These are phyloP conservation scores for Anguilla anguilla DNA, from an alignment of 2,797 vertebrate species.

Conservation along the genomic window DNA sequence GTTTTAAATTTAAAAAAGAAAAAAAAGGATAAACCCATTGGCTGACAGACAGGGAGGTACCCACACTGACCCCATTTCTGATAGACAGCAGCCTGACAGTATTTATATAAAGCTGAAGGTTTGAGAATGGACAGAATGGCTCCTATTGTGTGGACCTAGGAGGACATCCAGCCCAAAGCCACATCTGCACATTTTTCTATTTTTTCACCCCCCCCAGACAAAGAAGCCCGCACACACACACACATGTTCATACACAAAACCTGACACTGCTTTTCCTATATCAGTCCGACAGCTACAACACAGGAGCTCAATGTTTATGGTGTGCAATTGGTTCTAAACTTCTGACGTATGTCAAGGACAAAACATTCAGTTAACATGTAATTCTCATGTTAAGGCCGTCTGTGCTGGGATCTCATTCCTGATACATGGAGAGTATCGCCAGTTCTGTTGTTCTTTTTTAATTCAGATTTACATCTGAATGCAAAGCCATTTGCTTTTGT, in stretches of 20 bases:
- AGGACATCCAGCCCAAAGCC: constrained; percentile 41
- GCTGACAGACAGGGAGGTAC: background rate
- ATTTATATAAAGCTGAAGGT: background rate
- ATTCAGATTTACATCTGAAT: background rate
- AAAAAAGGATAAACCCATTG: background rate
- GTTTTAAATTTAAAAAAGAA: background rate
- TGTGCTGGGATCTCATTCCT: background rate
- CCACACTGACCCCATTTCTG: background rate
- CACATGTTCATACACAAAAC: background rate
- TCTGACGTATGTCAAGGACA: background rate
- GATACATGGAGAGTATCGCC: background rate
- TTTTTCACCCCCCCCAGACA: constrained; percentile 44
- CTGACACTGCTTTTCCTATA: background rate
- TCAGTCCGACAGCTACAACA: background rate
- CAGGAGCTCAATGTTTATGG: background rate
- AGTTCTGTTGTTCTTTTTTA: too few species aligned
- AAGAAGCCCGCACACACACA: constrained; percentile 41
- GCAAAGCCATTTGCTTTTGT: too few species aligned
- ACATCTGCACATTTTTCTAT: constrained; percentile 61
- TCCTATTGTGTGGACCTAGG: background rate
- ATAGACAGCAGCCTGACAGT: background rate
- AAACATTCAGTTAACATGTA: background rate
- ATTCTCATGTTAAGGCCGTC: background rate
- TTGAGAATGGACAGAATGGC: background rate
- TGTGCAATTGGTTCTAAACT: background rate